phyloP scores from a whole-genome alignment of 1,140 invertebrate genomes.

The Lepidostoma basale region DNA sequence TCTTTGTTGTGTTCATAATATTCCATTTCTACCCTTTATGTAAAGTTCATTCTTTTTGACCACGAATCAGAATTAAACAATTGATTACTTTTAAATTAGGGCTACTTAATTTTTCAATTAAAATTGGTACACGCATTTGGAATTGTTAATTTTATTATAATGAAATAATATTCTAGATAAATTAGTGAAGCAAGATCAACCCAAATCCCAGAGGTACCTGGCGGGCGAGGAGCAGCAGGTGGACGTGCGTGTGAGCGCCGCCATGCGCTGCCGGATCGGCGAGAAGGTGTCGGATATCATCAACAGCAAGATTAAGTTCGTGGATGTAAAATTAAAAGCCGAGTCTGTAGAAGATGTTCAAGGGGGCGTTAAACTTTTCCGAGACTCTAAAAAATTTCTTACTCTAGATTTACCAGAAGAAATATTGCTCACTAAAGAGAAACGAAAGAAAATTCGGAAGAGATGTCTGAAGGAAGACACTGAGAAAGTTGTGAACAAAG shows the following conservation, averaged over 20 bases:
- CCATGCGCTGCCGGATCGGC: constrained; percentile 39
- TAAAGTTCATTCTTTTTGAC: too few relatives aligned
- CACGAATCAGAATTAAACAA: too few relatives aligned
- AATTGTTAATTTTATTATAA: too few relatives aligned
- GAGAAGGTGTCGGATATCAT: constrained; percentile 42
- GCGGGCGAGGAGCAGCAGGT: constrained; percentile 27
- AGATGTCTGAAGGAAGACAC: constrained; percentile 18
- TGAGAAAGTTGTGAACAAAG: constrained; percentile 1
- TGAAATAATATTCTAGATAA: too few relatives aligned
- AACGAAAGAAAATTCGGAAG: constrained; percentile 38
- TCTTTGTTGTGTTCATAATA: too few relatives aligned
- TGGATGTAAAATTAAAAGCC: constrained; percentile 16
- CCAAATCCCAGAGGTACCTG: constrained; percentile 38
- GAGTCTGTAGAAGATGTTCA: background rate
- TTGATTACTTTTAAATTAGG: too few relatives aligned
- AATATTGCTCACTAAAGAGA: constrained; percentile 4
- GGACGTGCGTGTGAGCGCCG: constrained; percentile 37
- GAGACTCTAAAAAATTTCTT: constrained; percentile 30
- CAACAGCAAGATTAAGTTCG: constrained; percentile 29
- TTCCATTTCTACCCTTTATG: too few relatives aligned
- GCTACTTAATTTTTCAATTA: too few relatives aligned
- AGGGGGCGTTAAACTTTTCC: constrained; percentile 38
- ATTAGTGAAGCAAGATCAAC: background rate
- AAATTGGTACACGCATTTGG: too few relatives aligned
- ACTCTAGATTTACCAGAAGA: constrained; percentile 28